These are phyloP conservation scores for Calycopis cecrops DNA, from an alignment of 1,140 invertebrate species.

Conservation along the genomic window DNA sequence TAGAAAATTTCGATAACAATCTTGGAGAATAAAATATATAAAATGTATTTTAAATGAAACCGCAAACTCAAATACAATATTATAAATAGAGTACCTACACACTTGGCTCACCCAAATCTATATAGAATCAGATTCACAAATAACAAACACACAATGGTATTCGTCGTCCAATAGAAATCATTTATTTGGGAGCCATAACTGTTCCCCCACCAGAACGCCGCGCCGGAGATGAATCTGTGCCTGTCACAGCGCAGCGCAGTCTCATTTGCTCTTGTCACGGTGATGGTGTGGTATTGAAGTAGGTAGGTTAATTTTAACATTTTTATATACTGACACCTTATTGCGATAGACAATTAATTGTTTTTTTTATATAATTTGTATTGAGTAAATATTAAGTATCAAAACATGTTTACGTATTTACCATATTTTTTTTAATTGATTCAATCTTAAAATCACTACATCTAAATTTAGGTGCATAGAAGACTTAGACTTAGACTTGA, in stretches of 20 bases:
- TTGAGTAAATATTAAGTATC: not conserved
- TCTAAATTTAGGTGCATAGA: no score
- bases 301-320: not conserved
- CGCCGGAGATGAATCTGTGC: constrained; percentile 30
- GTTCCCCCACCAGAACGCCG: constrained; percentile 37
- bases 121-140: constrained; percentile 6
- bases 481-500: no score
- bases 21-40: no score
- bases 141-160: not conserved
- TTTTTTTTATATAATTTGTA: no score
- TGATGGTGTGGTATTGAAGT: not conserved
- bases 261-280: constrained; percentile 31
- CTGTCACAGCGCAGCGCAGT: constrained; percentile 23
- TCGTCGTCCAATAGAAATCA: constrained; percentile 38
- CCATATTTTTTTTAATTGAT: no score
- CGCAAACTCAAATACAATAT: no score
- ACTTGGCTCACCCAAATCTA: not conserved
- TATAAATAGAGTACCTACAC: not conserved
- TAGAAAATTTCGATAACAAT: no score
- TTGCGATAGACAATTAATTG: not conserved
- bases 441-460: no score
- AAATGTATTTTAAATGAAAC: no score
- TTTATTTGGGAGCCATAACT: constrained; percentile 46
- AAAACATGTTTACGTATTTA: no score
- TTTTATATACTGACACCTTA: not conserved